These are phyloP conservation scores for Siniperca knerii DNA, from an alignment of 2,113 vertebrate species.

Conservation along the genomic window DNA sequence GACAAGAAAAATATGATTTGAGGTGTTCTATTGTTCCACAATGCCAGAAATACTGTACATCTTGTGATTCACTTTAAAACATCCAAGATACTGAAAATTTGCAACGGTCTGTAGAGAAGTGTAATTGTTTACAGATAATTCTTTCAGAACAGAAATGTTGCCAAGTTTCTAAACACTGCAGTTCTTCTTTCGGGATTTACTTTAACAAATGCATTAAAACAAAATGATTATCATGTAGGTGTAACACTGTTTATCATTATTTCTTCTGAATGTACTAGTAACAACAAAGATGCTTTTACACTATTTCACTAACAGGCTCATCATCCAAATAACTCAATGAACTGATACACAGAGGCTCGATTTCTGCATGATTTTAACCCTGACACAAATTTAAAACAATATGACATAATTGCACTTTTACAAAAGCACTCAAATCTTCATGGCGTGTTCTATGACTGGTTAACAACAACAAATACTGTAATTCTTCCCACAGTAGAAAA, in stretches of 20 bases:
- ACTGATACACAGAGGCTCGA: not conserved
- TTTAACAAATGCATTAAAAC: not conserved
- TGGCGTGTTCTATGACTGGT: not conserved
- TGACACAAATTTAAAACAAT: not conserved
- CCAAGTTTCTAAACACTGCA: not conserved
- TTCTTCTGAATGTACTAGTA: not conserved
- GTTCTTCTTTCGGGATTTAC: not conserved
- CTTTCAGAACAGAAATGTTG: not conserved
- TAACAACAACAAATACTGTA: not conserved
- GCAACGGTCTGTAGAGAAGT: not conserved
- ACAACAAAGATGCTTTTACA: not conserved
- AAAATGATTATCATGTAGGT: not conserved
- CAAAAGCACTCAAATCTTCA: not conserved
- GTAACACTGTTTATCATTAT: not conserved
- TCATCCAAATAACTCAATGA: not conserved
- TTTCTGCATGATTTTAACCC: not conserved
- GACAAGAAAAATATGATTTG: not conserved
- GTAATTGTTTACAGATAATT: not conserved
- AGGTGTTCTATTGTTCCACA: not conserved
- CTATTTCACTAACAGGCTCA: not conserved
- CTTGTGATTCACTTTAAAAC: not conserved
- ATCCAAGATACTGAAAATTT: not conserved
- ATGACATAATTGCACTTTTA: slow-evolving; percentile 1
- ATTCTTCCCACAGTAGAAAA: not conserved
- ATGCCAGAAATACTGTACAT: not conserved